These are phyloP conservation scores for Abscondita cerata DNA, from an alignment of 2,888 invertebrate genomes.

Conservation along the genomic window DNA sequence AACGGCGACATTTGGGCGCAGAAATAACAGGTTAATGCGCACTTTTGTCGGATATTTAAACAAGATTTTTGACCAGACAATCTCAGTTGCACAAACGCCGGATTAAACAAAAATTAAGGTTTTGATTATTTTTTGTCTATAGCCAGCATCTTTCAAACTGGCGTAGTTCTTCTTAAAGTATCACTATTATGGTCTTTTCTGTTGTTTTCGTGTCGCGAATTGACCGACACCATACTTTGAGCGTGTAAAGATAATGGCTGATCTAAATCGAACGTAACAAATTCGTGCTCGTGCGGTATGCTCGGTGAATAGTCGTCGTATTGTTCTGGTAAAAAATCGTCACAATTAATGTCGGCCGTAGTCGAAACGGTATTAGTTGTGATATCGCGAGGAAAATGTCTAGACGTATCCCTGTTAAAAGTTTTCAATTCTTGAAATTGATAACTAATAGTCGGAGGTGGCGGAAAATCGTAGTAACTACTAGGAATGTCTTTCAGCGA, in stretches of 20 bases:
- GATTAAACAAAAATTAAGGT: background rate
- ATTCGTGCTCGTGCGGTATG: constrained; percentile 67
- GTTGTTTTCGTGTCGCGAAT: constrained; percentile 47
- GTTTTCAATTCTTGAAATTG: constrained; percentile 62
- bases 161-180: constrained; percentile 66
- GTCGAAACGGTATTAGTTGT: constrained; percentile 75
- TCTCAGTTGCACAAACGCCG: background rate
- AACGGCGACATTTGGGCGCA: too few species aligned
- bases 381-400: constrained; percentile 64
- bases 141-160: constrained; percentile 55
- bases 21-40: too few species aligned
- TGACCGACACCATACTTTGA: constrained; percentile 53
- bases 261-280: constrained; percentile 74
- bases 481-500: constrained; percentile 66
- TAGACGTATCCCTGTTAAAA: constrained; percentile 44
- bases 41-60: too few species aligned
- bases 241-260: constrained; percentile 57
- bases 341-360: constrained; percentile 65
- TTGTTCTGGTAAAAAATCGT: constrained; percentile 53
- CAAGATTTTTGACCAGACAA: background rate
- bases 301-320: constrained; percentile 65
- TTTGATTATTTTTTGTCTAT: constrained; percentile 12
- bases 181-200: constrained; percentile 61
- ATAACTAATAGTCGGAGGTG: constrained; percentile 70
- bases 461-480: constrained; percentile 70